phyloP scores from a whole-genome alignment of 2,113 vertebrate genomes.

The Phaethornis superciliosus region DNA sequence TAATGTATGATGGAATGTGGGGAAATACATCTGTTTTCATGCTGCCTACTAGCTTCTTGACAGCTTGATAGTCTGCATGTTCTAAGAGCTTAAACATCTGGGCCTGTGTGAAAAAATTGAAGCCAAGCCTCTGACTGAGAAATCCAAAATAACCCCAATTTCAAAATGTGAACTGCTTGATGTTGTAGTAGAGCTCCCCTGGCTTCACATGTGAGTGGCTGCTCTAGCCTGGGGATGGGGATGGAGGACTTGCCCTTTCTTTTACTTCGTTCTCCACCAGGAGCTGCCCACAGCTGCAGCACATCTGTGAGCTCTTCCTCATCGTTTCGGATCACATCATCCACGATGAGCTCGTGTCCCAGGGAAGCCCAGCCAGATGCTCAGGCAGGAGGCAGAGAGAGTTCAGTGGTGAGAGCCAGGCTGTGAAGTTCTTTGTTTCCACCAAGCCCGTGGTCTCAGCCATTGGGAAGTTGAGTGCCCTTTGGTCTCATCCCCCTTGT shows the following conservation, averaged over 20 bases:
- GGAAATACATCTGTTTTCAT: constrained; percentile 58
- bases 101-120: constrained; percentile 4
- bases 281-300: constrained; percentile 11
- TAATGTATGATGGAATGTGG: constrained; percentile 51
- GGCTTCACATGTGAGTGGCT: background rate
- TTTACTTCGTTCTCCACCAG: background rate
- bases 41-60: constrained; percentile 62
- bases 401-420: background rate
- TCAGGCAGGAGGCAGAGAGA: background rate
- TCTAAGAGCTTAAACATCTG: constrained; percentile 58
- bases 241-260: background rate
- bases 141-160: constrained; percentile 7
- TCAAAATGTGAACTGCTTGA: background rate
- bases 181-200: background rate
- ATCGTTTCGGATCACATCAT: fast-evolving
- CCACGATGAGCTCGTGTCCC: fast-evolving
- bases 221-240: background rate
- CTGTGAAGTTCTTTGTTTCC: background rate
- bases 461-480: background rate
- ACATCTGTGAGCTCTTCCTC: constrained; percentile 15
- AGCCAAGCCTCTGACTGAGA: constrained; percentile 20
- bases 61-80: constrained; percentile 55
- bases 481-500: background rate
- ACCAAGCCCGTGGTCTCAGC: background rate
- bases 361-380: background rate